Evolutionary conservation across 2,113 vertebrate species (phyloP), one percentile per base, ranked within the genome.

Genomic region (Natator depressus): DNA sequence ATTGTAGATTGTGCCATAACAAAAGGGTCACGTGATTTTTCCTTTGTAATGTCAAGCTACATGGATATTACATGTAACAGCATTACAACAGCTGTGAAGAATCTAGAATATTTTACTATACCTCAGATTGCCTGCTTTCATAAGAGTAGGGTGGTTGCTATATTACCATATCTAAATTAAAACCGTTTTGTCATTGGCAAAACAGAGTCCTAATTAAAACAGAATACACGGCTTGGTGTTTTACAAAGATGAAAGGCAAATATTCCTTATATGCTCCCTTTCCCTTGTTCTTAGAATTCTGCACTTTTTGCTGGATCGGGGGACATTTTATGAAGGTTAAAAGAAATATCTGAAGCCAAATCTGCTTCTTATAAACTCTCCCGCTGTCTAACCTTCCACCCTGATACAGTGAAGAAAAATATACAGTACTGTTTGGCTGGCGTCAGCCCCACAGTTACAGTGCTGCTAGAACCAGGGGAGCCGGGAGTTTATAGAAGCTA

Each of bases 351-450:
- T 96, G 80, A 76, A 96, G 75, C 17, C 88, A 91, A 92, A 84
- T 96, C 93, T 96, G 92, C 90, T 95, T 94, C 94, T 94, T 95
- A 96, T 97, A 93, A 97, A 93, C 78, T 7, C 53, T 87, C 90
- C 93, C 87, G 93, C 84, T 85, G 51, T 92, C 84, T 93, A 96
- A 95, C 80, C 65, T 93, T 96, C 95, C 78, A 79, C 55, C 92
- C 85, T 65, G 91, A 89, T 95, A 94, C 72, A 89, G 57, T 24
- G 79, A 93, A 96, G 75, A 76, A 96, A 97, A 97, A 97, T 95
- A 96, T 29, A 96, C 91, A 78, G 38, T 79, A 85, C 89, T 92
- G 95, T 93, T 89, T 69, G 75, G 84, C 93, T 96, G 95, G 95
- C 24, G 0, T 89, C 92, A 93, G 82, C 88, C 92, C 91, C 57